Evolutionary conservation across 2,113 vertebrate genomes (phyloP).

Genomic region (Leucopsar rothschildi): DNA sequence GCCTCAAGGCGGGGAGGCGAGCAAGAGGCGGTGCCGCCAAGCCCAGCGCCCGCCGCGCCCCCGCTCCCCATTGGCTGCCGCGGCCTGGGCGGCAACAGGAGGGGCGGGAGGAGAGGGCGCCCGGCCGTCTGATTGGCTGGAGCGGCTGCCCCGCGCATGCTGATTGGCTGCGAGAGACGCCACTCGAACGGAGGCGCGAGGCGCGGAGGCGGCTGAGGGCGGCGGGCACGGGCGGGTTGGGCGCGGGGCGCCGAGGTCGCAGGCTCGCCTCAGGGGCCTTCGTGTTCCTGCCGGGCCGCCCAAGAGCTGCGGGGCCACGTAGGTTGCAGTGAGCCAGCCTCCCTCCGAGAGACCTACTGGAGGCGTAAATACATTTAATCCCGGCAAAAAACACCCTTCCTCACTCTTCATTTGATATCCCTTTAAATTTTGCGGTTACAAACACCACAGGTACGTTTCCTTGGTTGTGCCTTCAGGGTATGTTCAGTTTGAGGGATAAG

Average conservation of each 20-base stretch:
- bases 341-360: not conserved
- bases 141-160: rapidly evolving
- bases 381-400: not conserved
- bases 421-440: not conserved
- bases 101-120: rapidly evolving
- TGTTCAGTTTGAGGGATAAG: not conserved
- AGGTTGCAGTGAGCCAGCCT: not conserved
- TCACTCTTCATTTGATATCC: rapidly evolving
- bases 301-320: rapidly evolving
- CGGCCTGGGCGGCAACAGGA: rapidly evolving
- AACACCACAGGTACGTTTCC: not conserved
- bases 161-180: not conserved
- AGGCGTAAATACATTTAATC: not conserved
- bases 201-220: rapidly evolving
- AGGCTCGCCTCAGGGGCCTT: rapidly evolving
- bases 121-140: rapidly evolving
- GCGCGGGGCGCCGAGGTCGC: rapidly evolving
- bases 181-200: not conserved
- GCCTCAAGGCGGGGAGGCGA: rapidly evolving
- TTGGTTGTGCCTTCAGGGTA: not conserved
- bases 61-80: not conserved
- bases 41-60: rapidly evolving
- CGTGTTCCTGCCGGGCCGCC: rapidly evolving
- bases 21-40: rapidly evolving
- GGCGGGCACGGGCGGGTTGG: rapidly evolving